Evolutionary conservation across 2,113 vertebrate genomes (phyloP).

Genomic region (Mesembrinibis cayennensis): DNA sequence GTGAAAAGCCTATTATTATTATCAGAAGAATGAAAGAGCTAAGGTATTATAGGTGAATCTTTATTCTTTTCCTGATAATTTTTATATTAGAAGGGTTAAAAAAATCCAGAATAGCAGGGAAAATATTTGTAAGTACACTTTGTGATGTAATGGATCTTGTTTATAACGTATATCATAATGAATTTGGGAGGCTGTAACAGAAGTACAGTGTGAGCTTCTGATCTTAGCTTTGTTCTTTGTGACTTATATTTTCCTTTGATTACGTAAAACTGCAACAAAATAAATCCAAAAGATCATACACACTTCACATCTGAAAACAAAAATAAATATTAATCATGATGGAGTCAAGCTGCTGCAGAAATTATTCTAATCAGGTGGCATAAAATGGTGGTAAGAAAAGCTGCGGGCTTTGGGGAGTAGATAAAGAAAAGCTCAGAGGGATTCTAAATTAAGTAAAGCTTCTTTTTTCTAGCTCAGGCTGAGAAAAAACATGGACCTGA

Average conservation of each 20-base stretch:
- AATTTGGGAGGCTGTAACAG: not conserved
- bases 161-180: not conserved
- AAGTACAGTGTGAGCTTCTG: not conserved
- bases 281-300: not conserved
- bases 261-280: not conserved
- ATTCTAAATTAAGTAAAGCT: not conserved
- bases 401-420: not conserved
- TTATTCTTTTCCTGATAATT: not conserved
- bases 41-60: not conserved
- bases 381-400: not conserved
- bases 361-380: not conserved
- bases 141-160: not conserved
- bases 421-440: not conserved
- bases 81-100: not conserved
- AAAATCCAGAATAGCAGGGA: not conserved
- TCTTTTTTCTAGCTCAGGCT: conserved; percentile 46
- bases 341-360: not conserved
- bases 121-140: not conserved
- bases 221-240: not conserved
- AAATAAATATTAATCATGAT: not conserved
- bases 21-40: not conserved
- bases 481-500: conserved; percentile 1
- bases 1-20: not conserved
- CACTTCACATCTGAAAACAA: not conserved
- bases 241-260: not conserved